A percentile compares a stretch with the other conserved stretches of the same genome.
Conservation (phyloP, 2,113 vertebrate genomes). For the Bucco capensis region DNA sequence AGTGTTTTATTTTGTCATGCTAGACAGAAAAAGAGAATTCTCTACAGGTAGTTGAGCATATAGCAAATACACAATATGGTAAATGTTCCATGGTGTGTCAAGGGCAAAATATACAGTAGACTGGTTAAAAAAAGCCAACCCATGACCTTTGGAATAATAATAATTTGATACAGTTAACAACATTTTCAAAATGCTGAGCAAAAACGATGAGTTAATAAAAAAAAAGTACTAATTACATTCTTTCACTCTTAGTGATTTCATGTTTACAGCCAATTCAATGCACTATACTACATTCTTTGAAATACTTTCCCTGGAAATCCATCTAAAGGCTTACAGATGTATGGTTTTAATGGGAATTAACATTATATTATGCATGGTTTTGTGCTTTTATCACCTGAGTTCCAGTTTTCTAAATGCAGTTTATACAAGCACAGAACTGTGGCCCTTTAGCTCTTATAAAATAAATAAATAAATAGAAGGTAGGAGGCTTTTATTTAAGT, state of each 20-base stretch:
- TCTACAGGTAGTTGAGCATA: neutral
- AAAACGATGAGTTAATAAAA: neutral
- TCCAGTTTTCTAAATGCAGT: slow-evolving; percentile 52
- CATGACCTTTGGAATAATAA: neutral
- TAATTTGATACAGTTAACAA: neutral
- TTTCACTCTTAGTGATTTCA: neutral
- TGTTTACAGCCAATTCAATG: neutral
- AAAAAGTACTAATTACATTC: neutral
- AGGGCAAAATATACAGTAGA: neutral
- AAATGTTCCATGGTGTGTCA: neutral
- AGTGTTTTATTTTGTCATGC: neutral
- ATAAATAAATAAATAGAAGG: neutral
- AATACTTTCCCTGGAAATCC: neutral
- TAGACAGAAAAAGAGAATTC: neutral
- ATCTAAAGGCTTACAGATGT: slow-evolving; percentile 10
- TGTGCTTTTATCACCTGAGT: slow-evolving; percentile 45
- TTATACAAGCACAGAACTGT: slow-evolving; percentile 38
- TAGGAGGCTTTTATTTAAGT: slow-evolving; percentile 50
- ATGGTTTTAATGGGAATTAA: slow-evolving; percentile 60
- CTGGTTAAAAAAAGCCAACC: neutral
- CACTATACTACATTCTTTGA: neutral
- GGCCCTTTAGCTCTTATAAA: slow-evolving; percentile 53
- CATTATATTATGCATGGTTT: slow-evolving; percentile 15
- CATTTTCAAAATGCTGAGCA: neutral
- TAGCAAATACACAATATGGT: fast-evolving